Base-by-base conservation (phyloP, 2,888 invertebrate species). In the Lasioglossum oenotherae region DNA sequence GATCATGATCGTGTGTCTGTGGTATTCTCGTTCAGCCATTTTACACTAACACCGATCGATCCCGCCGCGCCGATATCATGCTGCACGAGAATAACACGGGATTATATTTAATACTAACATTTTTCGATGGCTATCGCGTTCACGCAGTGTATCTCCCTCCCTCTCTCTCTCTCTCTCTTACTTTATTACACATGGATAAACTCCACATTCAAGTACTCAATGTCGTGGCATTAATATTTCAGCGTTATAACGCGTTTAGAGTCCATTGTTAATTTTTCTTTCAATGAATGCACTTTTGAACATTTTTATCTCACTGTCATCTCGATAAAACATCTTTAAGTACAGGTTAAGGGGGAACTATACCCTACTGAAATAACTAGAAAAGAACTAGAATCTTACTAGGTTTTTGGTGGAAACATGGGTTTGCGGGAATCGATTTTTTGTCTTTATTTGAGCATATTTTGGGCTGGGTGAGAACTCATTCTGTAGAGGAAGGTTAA, bases 61-160 rank as follows among this genome's bases (percentile, higher is more conserved):
- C 27, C 67, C 1, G 27, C 53, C 23, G 53, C 23, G 44, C 35
- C 6, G 44, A 27, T 44, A 49, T 72, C 41, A 72, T 53, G 35
- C n/a, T 41, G 6, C 41, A 46, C 46, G n/a, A 41, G 19, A 72
- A 72, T 53, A 72, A 38, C 74, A 14, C 1, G 10, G 3, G 19
- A 46, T 78, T 81, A 74, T 81, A 78, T 78, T 81, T 78, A 74
- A 14, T 31, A 6, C 35, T 10, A 16, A 64, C 44, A 81, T 80
- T 80, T 82, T 81, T 79, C 35, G 16, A 67, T 67, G 67, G 67
- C 31, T 67, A 67, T 35, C 31, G 6, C 16, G 19, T 67, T 67
- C 31, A 35, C 67, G 8, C 53, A 53, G 14, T 14, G 60, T 14
- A 14, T 14, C 3, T 60, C 14, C 5, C 27, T 10, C 60, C 27